Evolutionary conservation across 2,888 invertebrate species (phyloP).

Genomic region (Hirtodrosophila alboralis): DNA sequence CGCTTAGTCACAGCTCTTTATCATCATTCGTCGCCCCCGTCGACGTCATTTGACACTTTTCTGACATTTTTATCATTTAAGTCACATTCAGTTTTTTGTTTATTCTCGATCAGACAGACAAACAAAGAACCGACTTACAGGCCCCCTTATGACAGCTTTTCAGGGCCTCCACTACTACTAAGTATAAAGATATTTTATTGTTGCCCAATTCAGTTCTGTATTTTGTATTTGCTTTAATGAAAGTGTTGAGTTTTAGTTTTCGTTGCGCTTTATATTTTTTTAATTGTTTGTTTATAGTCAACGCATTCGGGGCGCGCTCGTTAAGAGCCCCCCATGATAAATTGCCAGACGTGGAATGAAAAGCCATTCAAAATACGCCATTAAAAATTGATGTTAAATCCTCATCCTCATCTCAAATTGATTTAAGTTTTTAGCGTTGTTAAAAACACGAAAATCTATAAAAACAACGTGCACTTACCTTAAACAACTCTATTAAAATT

Average conservation of each 20-base stretch:
- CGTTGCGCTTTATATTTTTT: conserved; percentile 58
- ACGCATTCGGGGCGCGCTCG: conserved; percentile 63
- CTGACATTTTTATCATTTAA: conserved; percentile 76
- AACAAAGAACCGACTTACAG: conserved; percentile 34
- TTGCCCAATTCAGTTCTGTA: conserved; percentile 63
- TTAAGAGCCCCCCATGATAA: conserved; percentile 70
- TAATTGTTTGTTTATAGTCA: conserved; percentile 79
- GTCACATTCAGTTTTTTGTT: conserved; percentile 68
- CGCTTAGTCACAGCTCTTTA: conserved; percentile 74
- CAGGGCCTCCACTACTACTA: conserved; percentile 19
- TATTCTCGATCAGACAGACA: conserved; percentile 47
- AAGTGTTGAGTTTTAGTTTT: conserved; percentile 78
- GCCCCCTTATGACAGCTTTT: conserved; percentile 61
- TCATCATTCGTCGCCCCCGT: conserved; percentile 77
- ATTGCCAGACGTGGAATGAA: conserved; percentile 60
- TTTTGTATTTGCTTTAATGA: conserved; percentile 58
- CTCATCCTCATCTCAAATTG: conserved; percentile 59
- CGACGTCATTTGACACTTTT: conserved; percentile 72
- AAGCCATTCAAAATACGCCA: conserved; percentile 68
- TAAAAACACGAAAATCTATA: conserved; percentile 65
- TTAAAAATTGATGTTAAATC: conserved; percentile 60
- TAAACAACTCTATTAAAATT: conserved; percentile 69
- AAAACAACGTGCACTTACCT: conserved; percentile 65
- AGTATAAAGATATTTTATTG: conserved; percentile 72
- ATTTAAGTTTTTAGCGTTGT: conserved; percentile 66